Evolutionary conservation across 2,888 invertebrate species (phyloP).

Genomic region (Drosophila neonasuta): DNA sequence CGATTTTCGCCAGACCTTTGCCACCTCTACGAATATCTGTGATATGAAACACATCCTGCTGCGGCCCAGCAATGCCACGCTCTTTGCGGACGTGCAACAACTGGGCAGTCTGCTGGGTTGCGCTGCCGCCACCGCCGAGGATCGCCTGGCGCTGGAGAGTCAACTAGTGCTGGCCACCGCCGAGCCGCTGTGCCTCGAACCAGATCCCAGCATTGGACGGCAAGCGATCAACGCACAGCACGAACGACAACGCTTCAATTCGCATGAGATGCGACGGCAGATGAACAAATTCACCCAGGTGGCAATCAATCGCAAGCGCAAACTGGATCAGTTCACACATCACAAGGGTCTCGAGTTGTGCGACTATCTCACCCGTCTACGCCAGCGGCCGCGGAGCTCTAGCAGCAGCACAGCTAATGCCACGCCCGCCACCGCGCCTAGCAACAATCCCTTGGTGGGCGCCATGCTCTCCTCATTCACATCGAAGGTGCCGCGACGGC

Average conservation of each 20-base stretch:
- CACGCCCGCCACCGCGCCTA: conserved; percentile 73
- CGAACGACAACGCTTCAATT: conserved; percentile 88
- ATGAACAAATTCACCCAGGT: conserved; percentile 91
- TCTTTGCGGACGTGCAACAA: conserved; percentile 82
- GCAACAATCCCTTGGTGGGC: conserved; percentile 74
- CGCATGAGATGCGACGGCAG: conserved; percentile 88
- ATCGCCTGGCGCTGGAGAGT: conserved; percentile 85
- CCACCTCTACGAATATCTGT: conserved; percentile 87
- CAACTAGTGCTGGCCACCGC: conserved; percentile 92
- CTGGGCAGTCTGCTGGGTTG: conserved; percentile 77
- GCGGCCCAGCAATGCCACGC: conserved; percentile 92
- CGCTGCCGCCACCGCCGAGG: conserved; percentile 74
- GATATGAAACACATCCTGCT: conserved; percentile 94
- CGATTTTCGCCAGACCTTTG: conserved; percentile 92
- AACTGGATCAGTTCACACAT: conserved; percentile 92
- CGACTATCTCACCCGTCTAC: conserved; percentile 80
- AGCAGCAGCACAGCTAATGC: conserved; percentile 54
- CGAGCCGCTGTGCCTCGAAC: conserved; percentile 94
- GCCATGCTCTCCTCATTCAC: conserved; percentile 80
- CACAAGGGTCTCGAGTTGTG: conserved; percentile 89
- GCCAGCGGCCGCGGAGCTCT: conserved; percentile 78
- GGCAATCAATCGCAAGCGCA: conserved; percentile 92
- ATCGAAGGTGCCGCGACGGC: conserved; percentile 80
- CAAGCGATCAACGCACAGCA: conserved; percentile 90
- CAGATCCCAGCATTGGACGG: conserved; percentile 90